phyloP scores from a whole-genome alignment of 53 echinoderm and acorn worm genomes.

The Astropecten irregularis region DNA sequence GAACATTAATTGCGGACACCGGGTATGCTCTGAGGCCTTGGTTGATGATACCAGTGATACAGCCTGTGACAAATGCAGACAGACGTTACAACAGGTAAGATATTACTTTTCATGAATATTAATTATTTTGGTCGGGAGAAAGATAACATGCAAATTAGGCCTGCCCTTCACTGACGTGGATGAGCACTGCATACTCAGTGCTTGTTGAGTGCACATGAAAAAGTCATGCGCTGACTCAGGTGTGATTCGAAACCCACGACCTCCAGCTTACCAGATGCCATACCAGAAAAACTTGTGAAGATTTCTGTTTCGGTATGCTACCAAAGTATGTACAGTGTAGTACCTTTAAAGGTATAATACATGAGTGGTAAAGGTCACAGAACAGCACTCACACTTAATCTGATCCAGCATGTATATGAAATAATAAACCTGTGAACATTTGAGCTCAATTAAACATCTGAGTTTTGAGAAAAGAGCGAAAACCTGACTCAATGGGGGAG shows the following conservation, averaged over 20 bases:
- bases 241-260: background rate
- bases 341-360: too few relatives aligned
- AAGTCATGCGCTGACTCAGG: background rate
- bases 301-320: too few relatives aligned
- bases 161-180: too few relatives aligned
- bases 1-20: background rate
- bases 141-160: too few relatives aligned
- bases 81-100: conserved; percentile 36
- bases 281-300: too few relatives aligned
- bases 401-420: too few relatives aligned
- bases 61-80: conserved; percentile 13
- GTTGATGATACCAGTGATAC: conserved; percentile 46
- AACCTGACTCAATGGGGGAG: background rate
- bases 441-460: too few relatives aligned
- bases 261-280: background rate
- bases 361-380: too few relatives aligned
- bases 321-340: too few relatives aligned
- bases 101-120: background rate
- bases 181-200: background rate
- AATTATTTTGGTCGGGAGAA: background rate
- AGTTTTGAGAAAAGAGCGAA: background rate
- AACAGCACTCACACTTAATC: too few relatives aligned
- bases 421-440: too few relatives aligned
- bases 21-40: conserved; percentile 9
- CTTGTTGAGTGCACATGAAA: background rate